Conservation (phyloP, 2,797 vertebrate genomes). For the Schizopygopsis malacanthus region DNA sequence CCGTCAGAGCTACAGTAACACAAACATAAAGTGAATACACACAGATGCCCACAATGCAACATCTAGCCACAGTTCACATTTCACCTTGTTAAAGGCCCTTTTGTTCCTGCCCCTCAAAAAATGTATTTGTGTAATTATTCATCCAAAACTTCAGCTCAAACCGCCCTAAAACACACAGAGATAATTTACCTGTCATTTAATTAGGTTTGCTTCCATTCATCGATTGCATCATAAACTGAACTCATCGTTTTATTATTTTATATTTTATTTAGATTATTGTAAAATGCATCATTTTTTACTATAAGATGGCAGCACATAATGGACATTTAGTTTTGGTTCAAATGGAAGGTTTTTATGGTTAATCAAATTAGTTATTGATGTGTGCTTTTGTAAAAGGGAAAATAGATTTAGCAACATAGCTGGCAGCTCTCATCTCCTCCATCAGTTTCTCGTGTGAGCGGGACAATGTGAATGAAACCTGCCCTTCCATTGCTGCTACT, state of each 20-base stretch:
- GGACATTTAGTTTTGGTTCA: not conserved
- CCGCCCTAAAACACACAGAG: not conserved
- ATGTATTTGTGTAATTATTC: not conserved
- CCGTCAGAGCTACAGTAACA: not conserved
- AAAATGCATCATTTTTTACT: slow-evolving; percentile 33
- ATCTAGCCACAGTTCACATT: not conserved
- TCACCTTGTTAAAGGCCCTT: not conserved
- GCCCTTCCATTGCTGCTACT: slow-evolving; percentile 4
- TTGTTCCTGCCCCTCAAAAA: not conserved
- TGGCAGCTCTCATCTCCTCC: slow-evolving; percentile 1
- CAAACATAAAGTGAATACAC: not conserved
- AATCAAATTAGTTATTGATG: not conserved
- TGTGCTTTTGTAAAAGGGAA: not conserved
- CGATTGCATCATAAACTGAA: slow-evolving; percentile 25
- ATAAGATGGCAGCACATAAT: not conserved
- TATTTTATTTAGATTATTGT: slow-evolving; percentile 49
- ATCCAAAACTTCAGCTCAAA: not conserved
- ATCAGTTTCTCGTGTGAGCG: slow-evolving; percentile 4
- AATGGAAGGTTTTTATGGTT: slow-evolving; percentile 6
- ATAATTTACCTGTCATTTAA: not conserved
- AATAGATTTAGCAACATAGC: not conserved
- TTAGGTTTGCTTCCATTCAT: slow-evolving; percentile 9
- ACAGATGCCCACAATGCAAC: not conserved
- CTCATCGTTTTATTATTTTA: slow-evolving; percentile 26
- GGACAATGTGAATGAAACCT: slow-evolving; percentile 6